These are phyloP conservation scores for Kuschelorhynchus macadamiae DNA, from an alignment of 2,888 invertebrate genomes.

Conservation along the genomic window DNA sequence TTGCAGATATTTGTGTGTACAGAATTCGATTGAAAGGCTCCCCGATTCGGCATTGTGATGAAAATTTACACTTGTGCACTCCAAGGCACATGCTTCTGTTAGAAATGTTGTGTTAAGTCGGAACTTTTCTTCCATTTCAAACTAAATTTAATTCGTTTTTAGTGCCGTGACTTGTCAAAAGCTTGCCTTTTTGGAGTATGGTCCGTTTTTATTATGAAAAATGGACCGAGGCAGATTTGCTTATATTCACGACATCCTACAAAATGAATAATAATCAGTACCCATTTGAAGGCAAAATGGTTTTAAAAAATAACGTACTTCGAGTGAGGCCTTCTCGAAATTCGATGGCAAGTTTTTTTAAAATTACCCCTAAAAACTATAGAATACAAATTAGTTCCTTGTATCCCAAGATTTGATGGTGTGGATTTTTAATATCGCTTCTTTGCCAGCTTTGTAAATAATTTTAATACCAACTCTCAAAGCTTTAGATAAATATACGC, in stretches of 20 bases:
- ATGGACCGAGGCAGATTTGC: constrained; percentile 23
- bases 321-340: no score
- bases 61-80: constrained; percentile 71
- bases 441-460: no score
- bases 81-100: constrained; percentile 67
- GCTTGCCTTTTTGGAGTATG: constrained; percentile 22
- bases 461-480: no score
- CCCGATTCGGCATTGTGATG: constrained; percentile 69
- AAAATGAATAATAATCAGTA: constrained; percentile 7
- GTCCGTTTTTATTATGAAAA: constrained; percentile 32
- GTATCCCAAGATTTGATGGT: no score
- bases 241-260: constrained; percentile 16
- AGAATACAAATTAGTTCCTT: no score
- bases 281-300: background rate
- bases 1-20: constrained; percentile 68
- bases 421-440: no score
- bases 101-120: constrained; percentile 64
- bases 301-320: no score
- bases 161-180: constrained; percentile 43
- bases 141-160: constrained; percentile 66
- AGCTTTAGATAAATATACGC: no score
- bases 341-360: no score
- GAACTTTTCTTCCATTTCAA: constrained; percentile 65
- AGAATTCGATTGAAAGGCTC: constrained; percentile 68
- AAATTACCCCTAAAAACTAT: no score